Conservation (phyloP, 2,888 invertebrate genomes). For the Oscheius sp. region DNA sequence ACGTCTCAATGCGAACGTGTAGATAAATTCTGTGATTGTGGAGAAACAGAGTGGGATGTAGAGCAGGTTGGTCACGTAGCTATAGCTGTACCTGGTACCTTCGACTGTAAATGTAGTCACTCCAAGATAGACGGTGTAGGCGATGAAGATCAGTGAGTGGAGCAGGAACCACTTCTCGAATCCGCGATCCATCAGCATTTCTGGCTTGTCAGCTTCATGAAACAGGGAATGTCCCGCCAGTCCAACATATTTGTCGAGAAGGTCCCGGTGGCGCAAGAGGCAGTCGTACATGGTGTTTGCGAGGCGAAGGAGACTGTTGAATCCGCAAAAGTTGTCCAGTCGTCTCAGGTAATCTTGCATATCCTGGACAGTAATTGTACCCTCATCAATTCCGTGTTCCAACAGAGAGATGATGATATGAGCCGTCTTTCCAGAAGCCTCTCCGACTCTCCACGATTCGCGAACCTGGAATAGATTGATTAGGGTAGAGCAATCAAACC, state of each 20-base stretch:
- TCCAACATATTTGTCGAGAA: constrained; percentile 5
- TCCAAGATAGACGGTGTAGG: background rate
- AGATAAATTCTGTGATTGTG: constrained; percentile 1
- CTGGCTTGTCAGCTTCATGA: background rate
- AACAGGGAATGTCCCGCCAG: constrained; percentile 21
- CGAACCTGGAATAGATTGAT: constrained; percentile 28
- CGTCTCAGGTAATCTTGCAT: constrained; percentile 20
- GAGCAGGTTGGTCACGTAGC: background rate
- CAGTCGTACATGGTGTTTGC: background rate
- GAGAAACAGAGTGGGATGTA: constrained; percentile 7
- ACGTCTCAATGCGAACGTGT: background rate
- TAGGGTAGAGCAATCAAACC: background rate
- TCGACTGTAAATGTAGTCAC: background rate
- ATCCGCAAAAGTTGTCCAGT: background rate
- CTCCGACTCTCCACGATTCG: constrained; percentile 42
- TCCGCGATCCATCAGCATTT: constrained; percentile 6
- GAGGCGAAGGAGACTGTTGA: background rate
- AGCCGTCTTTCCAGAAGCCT: constrained; percentile 40
- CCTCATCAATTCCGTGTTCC: constrained; percentile 52
- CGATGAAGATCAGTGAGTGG: constrained; percentile 12
- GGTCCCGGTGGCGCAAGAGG: background rate
- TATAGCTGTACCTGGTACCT: background rate
- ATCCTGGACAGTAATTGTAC: constrained; percentile 23
- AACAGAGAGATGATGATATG: constrained; percentile 42
- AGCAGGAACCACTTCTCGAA: constrained; percentile 30